phyloP scores from a whole-genome alignment of 2,888 invertebrate genomes.

The Pilophorus perplexus region DNA sequence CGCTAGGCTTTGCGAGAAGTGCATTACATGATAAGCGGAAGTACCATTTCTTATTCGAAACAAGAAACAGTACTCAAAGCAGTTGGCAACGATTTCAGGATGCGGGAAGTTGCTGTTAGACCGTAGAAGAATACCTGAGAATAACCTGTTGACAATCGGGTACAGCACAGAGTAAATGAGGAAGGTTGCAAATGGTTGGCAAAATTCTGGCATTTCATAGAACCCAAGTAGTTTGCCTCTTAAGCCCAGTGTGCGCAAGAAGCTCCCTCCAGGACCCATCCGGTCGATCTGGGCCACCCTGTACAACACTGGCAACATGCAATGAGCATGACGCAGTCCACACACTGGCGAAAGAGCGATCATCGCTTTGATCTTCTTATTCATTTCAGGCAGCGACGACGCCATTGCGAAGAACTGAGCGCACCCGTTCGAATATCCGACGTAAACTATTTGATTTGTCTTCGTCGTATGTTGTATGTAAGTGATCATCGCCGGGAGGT shows the following conservation, averaged over 20 bases:
- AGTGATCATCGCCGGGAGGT: conserved; percentile 81
- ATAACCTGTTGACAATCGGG: background rate
- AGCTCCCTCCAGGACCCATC: background rate
- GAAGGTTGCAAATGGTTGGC: background rate
- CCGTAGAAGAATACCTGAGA: background rate
- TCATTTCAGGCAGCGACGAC: conserved; percentile 65
- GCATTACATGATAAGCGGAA: conserved; percentile 23
- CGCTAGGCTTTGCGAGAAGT: conserved; percentile 33
- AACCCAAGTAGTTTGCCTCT: no score
- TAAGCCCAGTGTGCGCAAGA: background rate
- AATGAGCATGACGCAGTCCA: conserved; percentile 58
- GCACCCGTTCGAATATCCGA: conserved; percentile 92
- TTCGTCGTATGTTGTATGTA: conserved; percentile 60
- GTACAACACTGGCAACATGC: background rate
- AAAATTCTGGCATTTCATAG: background rate
- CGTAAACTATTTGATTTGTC: conserved; percentile 63
- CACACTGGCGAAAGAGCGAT: conserved; percentile 64
- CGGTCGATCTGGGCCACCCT: background rate
- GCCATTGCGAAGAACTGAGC: conserved; percentile 71
- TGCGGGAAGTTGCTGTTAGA: background rate
- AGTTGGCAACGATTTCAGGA: conserved; percentile 11
- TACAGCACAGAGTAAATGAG: background rate
- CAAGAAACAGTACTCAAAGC: conserved; percentile 19
- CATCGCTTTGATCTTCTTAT: conserved; percentile 61
- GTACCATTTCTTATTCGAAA: conserved; percentile 23